Conservation (phyloP, 2,888 invertebrate species). For the Apamea sordens region DNA sequence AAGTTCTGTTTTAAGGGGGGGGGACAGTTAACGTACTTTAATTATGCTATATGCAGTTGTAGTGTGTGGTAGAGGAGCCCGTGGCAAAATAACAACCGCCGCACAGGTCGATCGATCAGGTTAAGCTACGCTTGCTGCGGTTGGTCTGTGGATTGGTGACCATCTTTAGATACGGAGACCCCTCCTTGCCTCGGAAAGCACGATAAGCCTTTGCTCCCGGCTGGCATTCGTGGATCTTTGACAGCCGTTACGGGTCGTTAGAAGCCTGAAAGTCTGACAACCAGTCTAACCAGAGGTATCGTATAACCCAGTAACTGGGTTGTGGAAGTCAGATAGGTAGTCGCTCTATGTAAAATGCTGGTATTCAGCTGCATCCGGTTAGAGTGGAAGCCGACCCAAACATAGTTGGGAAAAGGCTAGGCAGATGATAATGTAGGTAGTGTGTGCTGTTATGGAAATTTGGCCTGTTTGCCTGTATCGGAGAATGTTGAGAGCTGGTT, state of each 20-base stretch:
- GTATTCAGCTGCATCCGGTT: too few relatives aligned
- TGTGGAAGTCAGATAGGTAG: too few relatives aligned
- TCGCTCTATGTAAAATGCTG: too few relatives aligned
- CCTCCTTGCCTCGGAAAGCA: too few relatives aligned
- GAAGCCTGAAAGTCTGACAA: background rate
- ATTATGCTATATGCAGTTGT: slow-evolving; percentile 46
- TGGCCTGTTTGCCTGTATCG: slow-evolving; percentile 32
- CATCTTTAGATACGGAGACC: too few relatives aligned
- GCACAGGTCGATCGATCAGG: background rate
- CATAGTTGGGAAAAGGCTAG: too few relatives aligned
- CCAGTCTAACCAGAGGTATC: background rate
- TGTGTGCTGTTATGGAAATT: slow-evolving; percentile 40
- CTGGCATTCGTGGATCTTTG: background rate
- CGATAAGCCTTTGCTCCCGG: background rate
- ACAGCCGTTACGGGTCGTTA: background rate
- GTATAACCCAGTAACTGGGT: background rate
- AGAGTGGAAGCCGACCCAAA: too few relatives aligned
- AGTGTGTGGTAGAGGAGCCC: background rate
- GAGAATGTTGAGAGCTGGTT: slow-evolving; percentile 8
- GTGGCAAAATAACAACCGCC: background rate
- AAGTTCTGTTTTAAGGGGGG: slow-evolving; percentile 72
- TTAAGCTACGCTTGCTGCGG: background rate
- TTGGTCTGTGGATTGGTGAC: background rate
- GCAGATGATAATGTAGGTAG: slow-evolving; percentile 9
- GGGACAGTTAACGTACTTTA: slow-evolving; percentile 57